Evolutionary conservation across 2,113 vertebrate species (phyloP), one percentile per base, ranked within the genome.

Genomic region (Dascyllus trimaculatus): DNA sequence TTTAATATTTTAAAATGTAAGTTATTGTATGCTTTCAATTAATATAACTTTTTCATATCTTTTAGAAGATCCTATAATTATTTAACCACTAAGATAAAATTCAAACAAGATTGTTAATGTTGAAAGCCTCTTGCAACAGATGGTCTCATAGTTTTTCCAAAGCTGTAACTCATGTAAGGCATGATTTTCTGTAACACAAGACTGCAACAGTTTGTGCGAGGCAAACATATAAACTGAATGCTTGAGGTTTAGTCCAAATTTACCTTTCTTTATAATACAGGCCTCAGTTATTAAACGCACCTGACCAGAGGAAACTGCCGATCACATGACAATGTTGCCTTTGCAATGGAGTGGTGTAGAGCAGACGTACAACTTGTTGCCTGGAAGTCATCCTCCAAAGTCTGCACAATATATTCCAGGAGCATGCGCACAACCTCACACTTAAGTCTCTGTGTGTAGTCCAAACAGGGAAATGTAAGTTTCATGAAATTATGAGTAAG

Each of bases 311-410:
- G 82, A 87, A 96, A 96, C 62, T 94, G 95, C 7, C 60, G 74
- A 78, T 96, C 95, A 85, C 97, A 98, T 0, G 97, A 99, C 56
- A 99, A 90, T 53, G 95, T 89, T 1, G 84, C 78, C 82, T 95
- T 98, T 69, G 95, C 95, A 5, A 99, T 95, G 0, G 96, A 96
- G 1, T 92, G 93, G 32, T 95, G 93, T 51, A 96, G 92, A 56
- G 82, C 26, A 25, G 92, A 93, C 15, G 64, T 54, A 43, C 89
- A 90, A 65, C 95, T 69, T 46, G 86, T 94, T 46, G 91, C 87
- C 57, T 95, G 93, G 81, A 97, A 98, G 77, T 99, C 97, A 0
- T 99, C 98, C 73, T 98, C 96, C 71, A 99, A 88, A 19, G 97
- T 98, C 88, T 97, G 96, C 0, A 97, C 91, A 5, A 96, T 91